Evolutionary conservation across 2,797 vertebrate genomes (phyloP).

Genomic region (Apogon hyalosoma): DNA sequence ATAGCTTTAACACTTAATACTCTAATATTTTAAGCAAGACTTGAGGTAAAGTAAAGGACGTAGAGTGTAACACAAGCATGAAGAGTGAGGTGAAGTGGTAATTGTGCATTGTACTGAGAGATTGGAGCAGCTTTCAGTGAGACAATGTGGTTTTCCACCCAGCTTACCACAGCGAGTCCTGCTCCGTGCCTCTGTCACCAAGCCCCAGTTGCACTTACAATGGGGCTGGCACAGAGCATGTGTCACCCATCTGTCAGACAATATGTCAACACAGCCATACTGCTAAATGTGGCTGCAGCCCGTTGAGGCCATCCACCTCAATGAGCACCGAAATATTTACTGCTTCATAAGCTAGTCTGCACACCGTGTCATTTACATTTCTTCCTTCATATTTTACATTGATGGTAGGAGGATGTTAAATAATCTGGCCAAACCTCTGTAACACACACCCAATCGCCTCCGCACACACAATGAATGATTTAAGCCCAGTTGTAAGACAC

Average conservation of each 20-base stretch:
- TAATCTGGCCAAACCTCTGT: background rate
- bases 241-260: conserved; percentile 76
- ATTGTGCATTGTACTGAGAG: conserved; percentile 33
- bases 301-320: conserved; percentile 3
- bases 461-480: conserved; percentile 32
- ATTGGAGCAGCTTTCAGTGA: conserved; percentile 29
- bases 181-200: conserved; percentile 33
- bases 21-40: background rate
- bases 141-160: conserved; percentile 38
- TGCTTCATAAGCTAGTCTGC: conserved; percentile 1
- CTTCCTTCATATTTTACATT: too few relatives aligned
- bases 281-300: conserved; percentile 49
- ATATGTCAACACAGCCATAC: conserved; percentile 63
- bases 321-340: conserved; percentile 10
- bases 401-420: too few relatives aligned
- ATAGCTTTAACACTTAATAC: conserved; percentile 10
- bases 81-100: conserved; percentile 12
- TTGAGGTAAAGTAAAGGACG: background rate
- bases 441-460: background rate
- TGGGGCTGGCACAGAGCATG: conserved; percentile 52
- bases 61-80: background rate
- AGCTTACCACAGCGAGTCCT: conserved; percentile 21
- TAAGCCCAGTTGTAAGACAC: background rate
- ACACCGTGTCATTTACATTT: too few relatives aligned
- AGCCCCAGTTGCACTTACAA: conserved; percentile 49